Conservation (phyloP, 2,888 invertebrate genomes). For the Pyralis farinalis region DNA sequence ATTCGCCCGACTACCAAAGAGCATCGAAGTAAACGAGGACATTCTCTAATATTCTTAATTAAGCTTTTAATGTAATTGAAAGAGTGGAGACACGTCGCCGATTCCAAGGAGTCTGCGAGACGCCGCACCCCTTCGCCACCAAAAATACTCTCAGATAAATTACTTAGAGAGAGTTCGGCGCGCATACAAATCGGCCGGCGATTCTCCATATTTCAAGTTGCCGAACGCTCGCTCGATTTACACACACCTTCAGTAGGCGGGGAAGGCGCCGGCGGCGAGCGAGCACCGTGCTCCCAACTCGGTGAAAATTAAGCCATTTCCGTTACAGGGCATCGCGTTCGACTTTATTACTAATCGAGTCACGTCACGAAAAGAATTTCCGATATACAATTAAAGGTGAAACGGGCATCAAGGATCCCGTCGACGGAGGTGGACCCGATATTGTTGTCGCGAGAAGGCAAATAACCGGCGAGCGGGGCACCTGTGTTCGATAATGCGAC, state of each 20-base stretch:
- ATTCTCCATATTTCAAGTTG: conserved; percentile 68
- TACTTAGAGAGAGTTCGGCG: conserved; percentile 62
- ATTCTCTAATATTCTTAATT: conserved; percentile 76
- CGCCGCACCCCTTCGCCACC: conserved; percentile 53
- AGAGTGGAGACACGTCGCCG: conserved; percentile 65
- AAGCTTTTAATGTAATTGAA: conserved; percentile 79
- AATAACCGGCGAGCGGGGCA: conserved; percentile 64
- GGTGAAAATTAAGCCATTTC: conserved; percentile 69
- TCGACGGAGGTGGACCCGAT: conserved; percentile 53
- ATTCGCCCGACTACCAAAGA: conserved; percentile 65
- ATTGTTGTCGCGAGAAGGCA: conserved; percentile 62
- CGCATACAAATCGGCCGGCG: conserved; percentile 70
- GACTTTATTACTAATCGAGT: conserved; percentile 66
- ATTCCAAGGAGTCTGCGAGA: conserved; percentile 47
- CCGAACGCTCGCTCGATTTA: conserved; percentile 61
- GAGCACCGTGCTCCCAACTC: conserved; percentile 40
- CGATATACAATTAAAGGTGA: conserved; percentile 69
- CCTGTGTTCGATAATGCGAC: conserved; percentile 77
- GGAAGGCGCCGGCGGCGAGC: conserved; percentile 32
- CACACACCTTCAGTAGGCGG: conserved; percentile 54
- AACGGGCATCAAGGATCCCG: conserved; percentile 54
- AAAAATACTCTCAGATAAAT: conserved; percentile 75
- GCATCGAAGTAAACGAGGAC: conserved; percentile 65
- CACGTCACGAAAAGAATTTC: conserved; percentile 68
- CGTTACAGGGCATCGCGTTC: conserved; percentile 49